These are phyloP conservation scores for Gymnocephalus cernua DNA, from an alignment of 2,113 vertebrate species.

Conservation along the genomic window DNA sequence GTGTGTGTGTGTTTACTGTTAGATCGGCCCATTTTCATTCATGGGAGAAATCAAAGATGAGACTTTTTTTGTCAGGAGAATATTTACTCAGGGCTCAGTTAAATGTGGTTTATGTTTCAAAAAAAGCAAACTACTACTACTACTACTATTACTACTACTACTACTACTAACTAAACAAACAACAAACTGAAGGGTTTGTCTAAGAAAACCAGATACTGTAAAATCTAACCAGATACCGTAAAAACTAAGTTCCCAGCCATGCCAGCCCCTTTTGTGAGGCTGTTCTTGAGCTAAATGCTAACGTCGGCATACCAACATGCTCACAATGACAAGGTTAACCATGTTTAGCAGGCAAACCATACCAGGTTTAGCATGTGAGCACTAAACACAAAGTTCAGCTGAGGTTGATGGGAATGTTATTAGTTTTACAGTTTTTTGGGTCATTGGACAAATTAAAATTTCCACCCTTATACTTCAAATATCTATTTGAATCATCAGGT, in stretches of 20 bases:
- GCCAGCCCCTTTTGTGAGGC: too few relatives aligned
- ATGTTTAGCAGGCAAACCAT: neutral
- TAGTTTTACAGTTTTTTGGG: neutral
- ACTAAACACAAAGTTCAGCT: neutral
- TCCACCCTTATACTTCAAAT: neutral
- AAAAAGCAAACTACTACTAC: neutral
- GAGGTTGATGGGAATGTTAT: too few relatives aligned
- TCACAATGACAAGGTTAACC: neutral
- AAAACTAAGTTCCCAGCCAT: too few relatives aligned
- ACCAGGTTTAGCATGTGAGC: neutral
- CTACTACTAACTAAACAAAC: too few relatives aligned
- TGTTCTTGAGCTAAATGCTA: neutral
- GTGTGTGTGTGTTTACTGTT: conserved; percentile 26
- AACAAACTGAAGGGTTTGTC: too few relatives aligned
- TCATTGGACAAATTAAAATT: neutral
- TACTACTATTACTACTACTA: too few relatives aligned
- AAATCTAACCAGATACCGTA: too few relatives aligned
- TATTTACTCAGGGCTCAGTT: neutral
- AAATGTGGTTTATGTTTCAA: neutral
- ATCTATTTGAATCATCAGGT: too few relatives aligned
- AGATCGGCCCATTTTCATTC: conserved; percentile 47
- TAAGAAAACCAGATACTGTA: neutral
- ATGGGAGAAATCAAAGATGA: conserved; percentile 39
- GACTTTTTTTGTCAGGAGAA: conserved; percentile 31
- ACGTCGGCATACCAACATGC: neutral